Percentiles rank a stretch among this genome's conserved stretches.
These are phyloP conservation scores for Zaprionus nigranus DNA, from an alignment of 1,140 invertebrate genomes.

Conservation along the genomic window DNA sequence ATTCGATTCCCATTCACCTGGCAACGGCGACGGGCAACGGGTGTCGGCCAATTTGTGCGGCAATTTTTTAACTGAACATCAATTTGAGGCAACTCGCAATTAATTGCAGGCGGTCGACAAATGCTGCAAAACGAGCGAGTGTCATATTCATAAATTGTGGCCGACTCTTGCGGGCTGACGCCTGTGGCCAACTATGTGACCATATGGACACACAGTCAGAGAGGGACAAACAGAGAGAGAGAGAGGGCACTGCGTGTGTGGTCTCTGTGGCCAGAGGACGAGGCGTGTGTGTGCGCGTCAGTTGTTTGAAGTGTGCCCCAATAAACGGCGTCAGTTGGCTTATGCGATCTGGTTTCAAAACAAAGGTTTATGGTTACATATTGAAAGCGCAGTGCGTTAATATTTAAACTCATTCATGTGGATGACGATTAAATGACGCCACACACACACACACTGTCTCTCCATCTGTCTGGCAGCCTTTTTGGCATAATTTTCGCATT, in stretches of 20 bases:
- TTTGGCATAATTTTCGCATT: slow-evolving; percentile 1
- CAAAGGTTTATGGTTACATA: slow-evolving; percentile 49
- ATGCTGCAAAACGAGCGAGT: slow-evolving; percentile 19
- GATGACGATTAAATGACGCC: slow-evolving; percentile 41
- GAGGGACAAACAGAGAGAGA: not conserved
- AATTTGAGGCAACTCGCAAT: slow-evolving; percentile 34
- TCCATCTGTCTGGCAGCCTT: not conserved
- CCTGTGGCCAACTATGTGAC: slow-evolving; percentile 38
- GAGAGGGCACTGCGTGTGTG: not conserved
- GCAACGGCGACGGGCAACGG: not conserved
- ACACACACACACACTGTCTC: slow-evolving; percentile 22
- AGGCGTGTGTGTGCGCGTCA: slow-evolving; percentile 20
- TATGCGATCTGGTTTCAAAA: slow-evolving; percentile 42
- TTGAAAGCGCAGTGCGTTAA: slow-evolving; percentile 34
- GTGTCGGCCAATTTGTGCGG: not conserved
- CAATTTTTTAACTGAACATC: slow-evolving; percentile 24
- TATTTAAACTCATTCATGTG: slow-evolving; percentile 40
- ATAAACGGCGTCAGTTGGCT: slow-evolving; percentile 33
- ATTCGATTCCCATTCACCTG: slow-evolving; percentile 23
- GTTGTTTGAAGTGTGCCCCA: slow-evolving; percentile 46
- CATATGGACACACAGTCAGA: slow-evolving; percentile 8
- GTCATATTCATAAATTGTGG: slow-evolving; percentile 54
- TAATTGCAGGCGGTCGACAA: slow-evolving; percentile 38
- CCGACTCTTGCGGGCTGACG: slow-evolving; percentile 21
- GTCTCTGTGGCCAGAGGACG: slow-evolving; percentile 17